Conservation (phyloP, 2,888 invertebrate genomes). For the Glomeris marginata region DNA sequence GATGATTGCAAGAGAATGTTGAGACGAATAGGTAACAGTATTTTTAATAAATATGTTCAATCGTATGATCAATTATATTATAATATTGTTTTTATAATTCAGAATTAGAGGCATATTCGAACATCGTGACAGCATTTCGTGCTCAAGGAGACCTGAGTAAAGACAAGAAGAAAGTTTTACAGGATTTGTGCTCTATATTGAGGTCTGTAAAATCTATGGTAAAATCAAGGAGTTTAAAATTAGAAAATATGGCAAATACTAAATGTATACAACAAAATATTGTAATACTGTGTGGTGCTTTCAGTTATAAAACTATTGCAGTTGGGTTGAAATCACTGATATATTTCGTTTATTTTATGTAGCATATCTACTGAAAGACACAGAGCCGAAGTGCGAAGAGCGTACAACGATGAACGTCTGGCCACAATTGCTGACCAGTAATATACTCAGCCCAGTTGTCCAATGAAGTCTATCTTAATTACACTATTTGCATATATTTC, state of each 20-base stretch:
- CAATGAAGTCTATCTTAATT: background rate
- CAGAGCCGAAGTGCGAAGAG: conserved; percentile 78
- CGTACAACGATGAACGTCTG: conserved; percentile 78
- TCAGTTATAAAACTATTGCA: conserved; percentile 6
- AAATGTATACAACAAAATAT: too few species aligned
- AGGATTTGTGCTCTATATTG: conserved; percentile 58
- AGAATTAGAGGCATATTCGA: conserved; percentile 69
- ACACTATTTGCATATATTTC: conserved; percentile 1
- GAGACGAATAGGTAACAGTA: conserved; percentile 57
- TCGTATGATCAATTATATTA: conserved; percentile 20
- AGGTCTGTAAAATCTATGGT: conserved; percentile 25
- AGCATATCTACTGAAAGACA: conserved; percentile 83
- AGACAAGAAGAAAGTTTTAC: conserved; percentile 66
- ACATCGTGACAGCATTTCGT: conserved; percentile 74
- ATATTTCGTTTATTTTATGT: conserved; percentile 24
- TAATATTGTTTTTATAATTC: conserved; percentile 12
- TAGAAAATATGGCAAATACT: too few species aligned
- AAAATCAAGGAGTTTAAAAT: too few species aligned
- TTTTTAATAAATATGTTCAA: background rate
- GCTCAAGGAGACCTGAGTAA: conserved; percentile 78
- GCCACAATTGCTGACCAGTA: conserved; percentile 81
- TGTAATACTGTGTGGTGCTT: too few species aligned
- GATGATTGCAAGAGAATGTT: conserved; percentile 79
- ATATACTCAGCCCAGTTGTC: conserved; percentile 30
- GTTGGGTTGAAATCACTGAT: background rate